Conservation (phyloP, 2,888 invertebrate genomes). For the Apantesis nais region DNA sequence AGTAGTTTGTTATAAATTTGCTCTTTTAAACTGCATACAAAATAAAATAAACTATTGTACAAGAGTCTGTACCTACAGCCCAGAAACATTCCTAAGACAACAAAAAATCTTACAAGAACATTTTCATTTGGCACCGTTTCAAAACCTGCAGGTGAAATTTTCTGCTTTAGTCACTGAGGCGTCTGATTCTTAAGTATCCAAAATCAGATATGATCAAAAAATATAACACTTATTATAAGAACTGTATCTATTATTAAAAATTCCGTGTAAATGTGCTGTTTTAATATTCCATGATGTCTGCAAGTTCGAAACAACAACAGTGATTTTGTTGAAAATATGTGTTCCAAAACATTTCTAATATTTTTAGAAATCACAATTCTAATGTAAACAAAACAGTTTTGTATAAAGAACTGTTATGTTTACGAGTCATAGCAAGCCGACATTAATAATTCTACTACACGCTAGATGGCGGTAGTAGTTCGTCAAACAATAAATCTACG, state of each 20-base stretch:
- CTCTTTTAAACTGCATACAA: background rate
- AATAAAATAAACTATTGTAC: background rate
- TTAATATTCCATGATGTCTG: background rate
- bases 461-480: slow-evolving; percentile 73
- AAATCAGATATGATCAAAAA: slow-evolving; percentile 7
- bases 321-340: background rate
- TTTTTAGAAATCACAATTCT: slow-evolving; percentile 2
- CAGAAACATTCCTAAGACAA: slow-evolving; percentile 9
- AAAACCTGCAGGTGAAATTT: slow-evolving; percentile 26
- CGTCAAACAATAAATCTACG: background rate
- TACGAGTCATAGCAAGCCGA: background rate
- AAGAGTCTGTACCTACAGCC: background rate
- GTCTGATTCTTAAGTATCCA: slow-evolving; percentile 16
- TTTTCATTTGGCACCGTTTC: slow-evolving; percentile 25
- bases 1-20: no score
- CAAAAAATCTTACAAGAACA: slow-evolving; percentile 18
- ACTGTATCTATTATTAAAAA: background rate
- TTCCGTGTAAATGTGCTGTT: background rate
- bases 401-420: background rate
- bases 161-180: slow-evolving; percentile 15
- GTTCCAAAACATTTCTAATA: background rate
- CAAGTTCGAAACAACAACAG: background rate
- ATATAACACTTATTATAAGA: background rate
- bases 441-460: slow-evolving; percentile 69
- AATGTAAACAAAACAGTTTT: slow-evolving; percentile 13